Base-by-base conservation (phyloP, 2,888 invertebrate species). In the Eremobia ochroleuca region DNA sequence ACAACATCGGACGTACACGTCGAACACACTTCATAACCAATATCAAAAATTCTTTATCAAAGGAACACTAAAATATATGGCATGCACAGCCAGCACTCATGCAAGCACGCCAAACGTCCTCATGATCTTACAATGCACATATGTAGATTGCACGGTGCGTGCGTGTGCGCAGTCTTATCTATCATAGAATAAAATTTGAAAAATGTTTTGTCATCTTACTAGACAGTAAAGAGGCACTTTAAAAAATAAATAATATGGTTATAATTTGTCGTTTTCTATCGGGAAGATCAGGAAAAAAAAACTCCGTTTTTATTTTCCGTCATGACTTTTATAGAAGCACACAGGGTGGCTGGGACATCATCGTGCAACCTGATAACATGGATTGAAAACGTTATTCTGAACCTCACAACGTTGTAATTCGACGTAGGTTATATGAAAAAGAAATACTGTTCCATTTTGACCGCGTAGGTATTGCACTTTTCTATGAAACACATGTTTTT, bases 111-210 rank as follows among this genome's bases (percentile, higher is more conserved):
- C 46, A 31, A 31, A 49, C 31, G 62, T 15, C 31, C 15, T 25
- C 49, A 34, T n/a, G 34, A 34, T 34, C 1, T 49, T 67, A 34
- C 25, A 67, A 67, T 34, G 49, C 49, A 49, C 31, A 34, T 25
- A n/a, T n/a, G n/a, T n/a, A 34, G 31, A 18, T 67, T 31, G n/a
- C 67, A 67, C 34, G 49, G 49, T 25, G 25, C 34, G 15, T 67
- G 67, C 49, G 34, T 49, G 34, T 67, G 67, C 67, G 25, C 49
- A 49, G 49, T 49, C 25, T 67, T 67, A 34, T 67, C 34, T 34
- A n/a, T 67, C 15, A 18, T n/a, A 49, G 9, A 49, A 49, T 4
- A 25, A 8, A 9, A 49, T 9, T 25, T 49, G 25, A 15, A 31
- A 43, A 49, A 25, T 31, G 13, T 31, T 15, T 31, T 66, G 15